These are phyloP conservation scores for Odontamblyopus rebecca DNA, from an alignment of 2,797 vertebrate genomes.

Conservation along the genomic window DNA sequence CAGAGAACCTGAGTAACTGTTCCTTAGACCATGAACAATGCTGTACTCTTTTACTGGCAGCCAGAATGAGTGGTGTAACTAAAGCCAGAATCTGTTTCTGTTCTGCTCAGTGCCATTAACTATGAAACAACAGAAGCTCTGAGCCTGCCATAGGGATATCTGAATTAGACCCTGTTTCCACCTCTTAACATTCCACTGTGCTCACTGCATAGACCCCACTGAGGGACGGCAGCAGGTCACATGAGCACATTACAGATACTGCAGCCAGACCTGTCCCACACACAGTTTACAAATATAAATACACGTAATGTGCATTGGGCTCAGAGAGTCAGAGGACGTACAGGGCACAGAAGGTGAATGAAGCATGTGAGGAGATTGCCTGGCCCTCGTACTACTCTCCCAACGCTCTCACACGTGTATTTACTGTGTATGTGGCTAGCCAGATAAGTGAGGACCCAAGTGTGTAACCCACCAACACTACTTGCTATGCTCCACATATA, in stretches of 20 bases:
- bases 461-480: too few species aligned
- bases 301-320: neutral
- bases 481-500: too few species aligned
- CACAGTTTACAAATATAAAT: neutral
- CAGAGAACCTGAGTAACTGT: neutral
- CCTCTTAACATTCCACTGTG: conserved; percentile 69
- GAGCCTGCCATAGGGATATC: conserved; percentile 8
- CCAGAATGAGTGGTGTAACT: neutral
- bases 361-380: too few species aligned
- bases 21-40: neutral
- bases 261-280: neutral
- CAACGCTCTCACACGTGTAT: too few species aligned
- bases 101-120: neutral
- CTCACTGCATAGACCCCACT: conserved; percentile 31
- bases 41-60: neutral
- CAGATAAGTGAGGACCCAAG: too few species aligned
- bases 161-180: conserved; percentile 57
- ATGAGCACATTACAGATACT: conserved; percentile 11
- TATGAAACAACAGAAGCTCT: conserved; percentile 5
- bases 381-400: too few species aligned
- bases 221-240: conserved; percentile 17
- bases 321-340: too few species aligned
- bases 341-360: too few species aligned
- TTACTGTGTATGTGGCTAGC: too few species aligned
- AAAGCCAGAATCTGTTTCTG: neutral